Evolutionary conservation across 2,113 vertebrate species (phyloP), one percentile per base, ranked within the genome.

Genomic region (Rutilus rutilus): DNA sequence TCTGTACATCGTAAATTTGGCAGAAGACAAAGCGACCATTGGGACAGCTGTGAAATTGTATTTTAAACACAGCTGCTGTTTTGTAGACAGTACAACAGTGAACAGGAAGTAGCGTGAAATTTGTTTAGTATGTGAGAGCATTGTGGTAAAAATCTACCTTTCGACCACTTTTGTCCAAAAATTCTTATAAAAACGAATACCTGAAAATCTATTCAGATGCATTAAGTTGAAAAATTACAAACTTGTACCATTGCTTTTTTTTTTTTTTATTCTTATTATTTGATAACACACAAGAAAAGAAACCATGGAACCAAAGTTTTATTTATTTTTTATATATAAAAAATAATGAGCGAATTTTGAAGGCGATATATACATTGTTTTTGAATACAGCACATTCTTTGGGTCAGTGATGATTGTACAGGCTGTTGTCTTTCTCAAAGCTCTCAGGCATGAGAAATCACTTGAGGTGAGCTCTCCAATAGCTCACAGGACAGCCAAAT

Each of bases 1-100:
- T 65, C 59, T 11, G 39, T 64, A 47, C 59, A 45, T 30, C n/a
- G 5, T 65, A 81, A 30, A 65, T 81, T 65, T 64, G n/a, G 39
- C 42, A 25, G 59, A 47, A 64, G n/a, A 65, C 59, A 81, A 64
- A 81, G 78, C 36, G 0, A 10, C 39, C 59, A 25, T 25, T 80
- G 39, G 15, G 39, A 65, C 59, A 65, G 15, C 78, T 81, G 78
- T 81, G 78, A 81, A 81, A 81, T 47, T 2, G 8, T 47, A 64
- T 81, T 81, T 64, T 81, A 81, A 81, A 65, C 78, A 81, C 78
- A 81, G 78, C 78, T 81, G 78, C 78, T 64, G 78, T 39, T 79
- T n/a, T 62, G 23, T 42, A 79, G 54, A 79, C 33, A 79, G 77
- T 47, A 47, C n/a, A 47, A 36, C 4, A 59, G n/a, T 64, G 78